These are phyloP conservation scores for Pyrocoelia pectoralis DNA, from an alignment of 2,888 invertebrate genomes.

Conservation along the genomic window DNA sequence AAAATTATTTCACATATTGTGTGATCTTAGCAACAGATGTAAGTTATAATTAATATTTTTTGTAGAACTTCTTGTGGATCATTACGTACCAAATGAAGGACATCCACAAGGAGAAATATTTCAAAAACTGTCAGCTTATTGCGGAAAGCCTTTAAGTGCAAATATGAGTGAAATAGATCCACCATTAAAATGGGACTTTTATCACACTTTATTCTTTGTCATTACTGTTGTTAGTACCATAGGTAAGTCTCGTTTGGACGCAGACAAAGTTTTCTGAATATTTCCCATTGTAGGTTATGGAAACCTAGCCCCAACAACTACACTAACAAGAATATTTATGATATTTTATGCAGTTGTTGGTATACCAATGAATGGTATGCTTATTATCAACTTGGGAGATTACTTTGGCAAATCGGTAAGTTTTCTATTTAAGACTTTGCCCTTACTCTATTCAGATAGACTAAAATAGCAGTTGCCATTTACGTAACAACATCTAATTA, in stretches of 20 bases:
- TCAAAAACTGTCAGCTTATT: conserved; percentile 72
- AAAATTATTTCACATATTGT: too few relatives aligned
- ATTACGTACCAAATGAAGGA: conserved; percentile 65
- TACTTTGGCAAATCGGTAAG: conserved; percentile 82
- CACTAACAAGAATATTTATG: conserved; percentile 82
- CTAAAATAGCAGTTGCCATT: conserved; percentile 6
- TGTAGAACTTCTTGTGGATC: conserved; percentile 68
- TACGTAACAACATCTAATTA: background rate
- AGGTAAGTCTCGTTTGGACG: conserved; percentile 64
- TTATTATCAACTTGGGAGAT: conserved; percentile 82
- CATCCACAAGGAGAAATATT: conserved; percentile 68
- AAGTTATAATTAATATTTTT: too few relatives aligned
- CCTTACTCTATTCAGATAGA: background rate
- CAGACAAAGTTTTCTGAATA: background rate
- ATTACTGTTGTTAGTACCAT: conserved; percentile 92
- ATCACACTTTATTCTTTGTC: conserved; percentile 90
- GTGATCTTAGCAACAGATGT: background rate
- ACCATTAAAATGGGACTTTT: conserved; percentile 83
- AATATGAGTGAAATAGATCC: conserved; percentile 66
- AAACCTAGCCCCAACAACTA: conserved; percentile 85
- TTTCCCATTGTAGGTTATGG: conserved; percentile 76
- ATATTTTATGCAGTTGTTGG: conserved; percentile 88
- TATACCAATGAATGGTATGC: conserved; percentile 83
- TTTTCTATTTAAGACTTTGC: too few relatives aligned
- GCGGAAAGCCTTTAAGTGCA: conserved; percentile 76